Evolutionary conservation across 1,140 invertebrate genomes (phyloP).

Genomic region (Phthorimaea operculella): DNA sequence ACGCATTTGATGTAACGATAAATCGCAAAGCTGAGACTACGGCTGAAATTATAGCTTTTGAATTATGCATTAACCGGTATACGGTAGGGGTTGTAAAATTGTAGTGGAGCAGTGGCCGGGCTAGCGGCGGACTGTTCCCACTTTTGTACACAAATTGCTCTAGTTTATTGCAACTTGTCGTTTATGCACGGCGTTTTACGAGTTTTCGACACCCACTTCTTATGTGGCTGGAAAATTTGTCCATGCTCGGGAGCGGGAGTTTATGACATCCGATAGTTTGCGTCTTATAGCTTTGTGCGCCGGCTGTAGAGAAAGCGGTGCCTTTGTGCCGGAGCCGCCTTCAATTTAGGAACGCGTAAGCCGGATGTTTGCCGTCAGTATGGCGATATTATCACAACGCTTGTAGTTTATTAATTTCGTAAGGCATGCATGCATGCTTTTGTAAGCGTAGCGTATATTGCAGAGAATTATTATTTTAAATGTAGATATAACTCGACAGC

Average conservation of each 20-base stretch:
- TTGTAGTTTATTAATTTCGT: too few relatives aligned
- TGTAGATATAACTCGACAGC: too few relatives aligned
- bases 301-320: neutral
- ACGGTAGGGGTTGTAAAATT: conserved; percentile 43
- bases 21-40: conserved; percentile 41
- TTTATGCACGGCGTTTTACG: conserved; percentile 18
- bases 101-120: conserved; percentile 8
- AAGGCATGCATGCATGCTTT: too few relatives aligned
- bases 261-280: conserved; percentile 19
- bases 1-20: conserved; percentile 35
- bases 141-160: conserved; percentile 36
- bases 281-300: neutral
- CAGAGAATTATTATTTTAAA: too few relatives aligned
- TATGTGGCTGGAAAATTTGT: conserved; percentile 23
- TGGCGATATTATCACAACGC: too few relatives aligned
- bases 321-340: too few relatives aligned
- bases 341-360: too few relatives aligned
- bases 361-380: too few relatives aligned
- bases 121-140: conserved; percentile 7
- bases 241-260: conserved; percentile 13
- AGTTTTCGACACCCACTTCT: conserved; percentile 16
- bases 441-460: too few relatives aligned
- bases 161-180: conserved; percentile 31
- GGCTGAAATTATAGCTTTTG: conserved; percentile 48
- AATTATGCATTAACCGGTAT: conserved; percentile 52